Base-by-base conservation (phyloP, 1,140 invertebrate species). In the Trichonephila clavipes region DNA sequence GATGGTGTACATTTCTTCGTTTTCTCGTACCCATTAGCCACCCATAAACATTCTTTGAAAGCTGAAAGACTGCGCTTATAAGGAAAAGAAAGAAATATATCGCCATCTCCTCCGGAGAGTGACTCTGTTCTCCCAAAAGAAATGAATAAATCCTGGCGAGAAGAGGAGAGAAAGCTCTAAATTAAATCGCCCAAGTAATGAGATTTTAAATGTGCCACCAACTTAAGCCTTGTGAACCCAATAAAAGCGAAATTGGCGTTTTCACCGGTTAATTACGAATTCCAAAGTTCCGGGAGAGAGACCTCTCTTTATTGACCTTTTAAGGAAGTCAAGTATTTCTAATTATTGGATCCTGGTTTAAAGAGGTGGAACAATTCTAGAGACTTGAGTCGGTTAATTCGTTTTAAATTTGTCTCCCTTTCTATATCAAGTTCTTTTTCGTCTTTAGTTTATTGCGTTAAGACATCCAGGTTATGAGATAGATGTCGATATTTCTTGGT, bases 291-390 rank as follows among this genome's bases (percentile, higher is more conserved):
- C 51, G 51, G 51, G 51, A 51, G 51, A 51, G n/a, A 6, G 72
- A 19, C 28, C 28, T 6, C 16, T 34, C 72, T 34, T 34, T 77
- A 87, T 62, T 87, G 85, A 64, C 85, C 61, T 19, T 34, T 40
- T 61, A 18, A 21, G 28, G 21, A 59, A 61, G 24, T 86, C 24
- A 61, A 86, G 83, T 86, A 58, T 58, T 87, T 64, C 85, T 87
- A 87, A 87, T 64, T 87, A 87, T 64, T 62, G 85, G 61, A 62
- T 87, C 34, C 61, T 24, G 61, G n/a, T 40, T 34, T 87, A 87
- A 87, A 87, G 85, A 87, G 85, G 58, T 87, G 85, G 85, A 87
- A 64, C 59, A 87, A 64, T 61, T 19, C 51, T 16, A 61, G n/a
- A 10, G 59, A 34, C 59, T 21, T 61, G 59, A 64, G 24, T 34